These are phyloP conservation scores for Hydrochoerus hydrochaeris DNA, from an alignment of 2,113 vertebrate species.

Conservation along the genomic window DNA sequence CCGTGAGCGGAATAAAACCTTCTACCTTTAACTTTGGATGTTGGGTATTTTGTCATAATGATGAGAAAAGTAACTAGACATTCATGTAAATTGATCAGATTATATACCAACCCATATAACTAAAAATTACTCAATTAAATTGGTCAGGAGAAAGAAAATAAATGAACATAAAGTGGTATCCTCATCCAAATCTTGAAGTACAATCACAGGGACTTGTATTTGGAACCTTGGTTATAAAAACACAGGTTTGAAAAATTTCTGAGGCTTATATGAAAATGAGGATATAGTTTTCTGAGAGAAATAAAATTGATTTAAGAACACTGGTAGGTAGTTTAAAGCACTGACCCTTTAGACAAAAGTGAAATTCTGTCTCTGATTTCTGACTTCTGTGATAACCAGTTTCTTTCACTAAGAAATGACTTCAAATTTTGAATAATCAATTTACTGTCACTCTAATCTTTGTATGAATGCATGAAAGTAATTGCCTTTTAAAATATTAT, in stretches of 20 bases:
- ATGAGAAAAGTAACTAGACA: not conserved
- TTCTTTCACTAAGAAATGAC: not conserved
- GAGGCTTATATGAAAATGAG: not conserved
- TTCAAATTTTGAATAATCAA: not conserved
- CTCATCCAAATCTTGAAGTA: not conserved
- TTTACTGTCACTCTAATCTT: not conserved
- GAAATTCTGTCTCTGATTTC: constrained; percentile 24
- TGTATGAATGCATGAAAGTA: not conserved
- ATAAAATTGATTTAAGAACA: not conserved
- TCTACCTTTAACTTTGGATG: not conserved
- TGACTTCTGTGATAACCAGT: not conserved
- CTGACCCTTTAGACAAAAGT: not conserved
- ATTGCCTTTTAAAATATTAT: constrained; percentile 1
- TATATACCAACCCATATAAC: not conserved
- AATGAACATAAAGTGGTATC: not conserved
- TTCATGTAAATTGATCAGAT: not conserved
- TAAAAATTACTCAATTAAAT: constrained; percentile 32
- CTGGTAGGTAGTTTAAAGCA: not conserved
- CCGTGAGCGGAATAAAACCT: not conserved
- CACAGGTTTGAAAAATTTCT: not conserved
- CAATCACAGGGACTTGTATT: not conserved
- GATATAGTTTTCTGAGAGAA: not conserved
- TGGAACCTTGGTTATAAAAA: not conserved
- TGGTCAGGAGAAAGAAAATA: not conserved
- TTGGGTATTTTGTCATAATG: not conserved